These are phyloP conservation scores for Greenwoodochromis staneri DNA, from an alignment of 2,113 vertebrate species.

Conservation along the genomic window DNA sequence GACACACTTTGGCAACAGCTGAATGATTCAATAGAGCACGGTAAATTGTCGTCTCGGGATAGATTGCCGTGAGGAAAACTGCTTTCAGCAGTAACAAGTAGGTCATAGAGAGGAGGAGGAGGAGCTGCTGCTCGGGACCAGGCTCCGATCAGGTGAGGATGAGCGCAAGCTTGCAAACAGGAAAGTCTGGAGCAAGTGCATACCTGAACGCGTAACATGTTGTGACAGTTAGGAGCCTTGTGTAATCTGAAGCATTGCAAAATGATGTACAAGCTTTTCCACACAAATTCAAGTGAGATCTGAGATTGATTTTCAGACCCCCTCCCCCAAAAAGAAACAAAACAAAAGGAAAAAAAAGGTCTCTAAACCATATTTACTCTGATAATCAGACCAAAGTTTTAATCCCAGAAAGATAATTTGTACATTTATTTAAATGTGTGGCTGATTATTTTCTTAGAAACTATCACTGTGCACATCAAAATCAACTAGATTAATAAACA, in stretches of 20 bases:
- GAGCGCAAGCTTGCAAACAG: neutral
- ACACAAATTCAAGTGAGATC: neutral
- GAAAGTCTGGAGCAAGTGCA: neutral
- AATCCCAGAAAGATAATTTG: neutral
- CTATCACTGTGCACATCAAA: neutral
- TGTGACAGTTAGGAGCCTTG: neutral
- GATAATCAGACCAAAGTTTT: neutral
- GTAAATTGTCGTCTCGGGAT: neutral
- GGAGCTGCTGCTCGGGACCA: neutral
- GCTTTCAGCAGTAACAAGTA: neutral
- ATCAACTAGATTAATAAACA: neutral
- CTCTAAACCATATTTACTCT: neutral
- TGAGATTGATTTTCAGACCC: neutral
- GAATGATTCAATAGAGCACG: neutral
- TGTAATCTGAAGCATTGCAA: neutral
- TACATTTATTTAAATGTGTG: neutral
- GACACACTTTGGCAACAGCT: neutral
- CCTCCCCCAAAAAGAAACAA: neutral
- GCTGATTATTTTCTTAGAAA: neutral
- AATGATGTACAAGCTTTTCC: neutral
- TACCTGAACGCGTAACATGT: neutral
- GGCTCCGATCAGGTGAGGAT: neutral
- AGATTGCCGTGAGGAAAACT: neutral
- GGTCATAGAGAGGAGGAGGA: neutral
- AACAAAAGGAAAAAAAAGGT: neutral